phyloP scores from a whole-genome alignment of 2,113 vertebrate genomes.

The Collichthys lucidus region DNA sequence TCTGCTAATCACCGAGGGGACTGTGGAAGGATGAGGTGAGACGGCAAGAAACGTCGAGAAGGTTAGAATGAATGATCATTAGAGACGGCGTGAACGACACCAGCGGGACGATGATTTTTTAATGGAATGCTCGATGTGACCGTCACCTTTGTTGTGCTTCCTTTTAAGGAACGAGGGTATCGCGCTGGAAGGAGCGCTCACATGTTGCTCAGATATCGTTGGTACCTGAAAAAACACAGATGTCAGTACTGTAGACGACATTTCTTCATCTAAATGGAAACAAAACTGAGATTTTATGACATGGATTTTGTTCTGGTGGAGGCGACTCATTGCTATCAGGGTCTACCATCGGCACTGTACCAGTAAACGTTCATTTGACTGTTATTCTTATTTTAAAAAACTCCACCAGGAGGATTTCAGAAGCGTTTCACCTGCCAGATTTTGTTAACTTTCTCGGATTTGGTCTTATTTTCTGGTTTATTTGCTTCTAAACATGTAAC shows the following conservation, averaged over 20 bases:
- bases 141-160: slow-evolving; percentile 67
- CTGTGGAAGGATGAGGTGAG: slow-evolving; percentile 82
- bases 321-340: background rate
- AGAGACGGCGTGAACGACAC: slow-evolving; percentile 2
- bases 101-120: slow-evolving; percentile 36
- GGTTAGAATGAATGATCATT: slow-evolving; percentile 26
- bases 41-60: slow-evolving; percentile 37
- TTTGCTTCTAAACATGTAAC: no score
- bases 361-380: background rate
- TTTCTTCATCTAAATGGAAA: background rate
- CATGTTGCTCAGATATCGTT: slow-evolving; percentile 69
- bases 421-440: no score
- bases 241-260: background rate
- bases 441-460: no score
- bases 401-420: no score
- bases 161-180: slow-evolving; percentile 48
- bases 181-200: slow-evolving; percentile 31
- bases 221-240: slow-evolving; percentile 48
- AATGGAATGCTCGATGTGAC: slow-evolving; percentile 39
- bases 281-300: background rate
- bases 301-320: background rate
- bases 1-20: slow-evolving; percentile 79
- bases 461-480: no score
- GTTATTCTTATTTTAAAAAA: background rate
- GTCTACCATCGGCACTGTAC: no score